Evolutionary conservation across 2,888 invertebrate genomes (phyloP), one percentile per base, ranked within the genome.

Genomic region (Psylliodes chrysocephalus): DNA sequence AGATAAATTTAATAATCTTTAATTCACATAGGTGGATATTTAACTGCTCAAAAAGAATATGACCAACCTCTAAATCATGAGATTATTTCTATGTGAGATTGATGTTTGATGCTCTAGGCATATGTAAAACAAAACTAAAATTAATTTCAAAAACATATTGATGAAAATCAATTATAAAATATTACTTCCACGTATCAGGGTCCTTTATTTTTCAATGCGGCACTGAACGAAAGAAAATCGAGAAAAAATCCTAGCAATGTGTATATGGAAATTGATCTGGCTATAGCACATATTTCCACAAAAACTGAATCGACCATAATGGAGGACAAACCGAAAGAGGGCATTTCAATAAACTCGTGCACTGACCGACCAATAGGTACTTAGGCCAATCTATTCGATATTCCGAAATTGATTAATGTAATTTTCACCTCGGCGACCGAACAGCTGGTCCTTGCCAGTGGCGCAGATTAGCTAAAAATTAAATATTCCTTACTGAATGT

Each of bases 401-500:
- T 49, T 38, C 49, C 14, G 49, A 57, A 57, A 57, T 57, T 49
- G 57, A 49, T 57, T 57, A 49, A 57, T 57, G 57, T 57, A 57
- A 57, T 57, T 57, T 49, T 49, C 47, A 38, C 49, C 40, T 28
- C 38, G 28, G 53, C 22, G 22, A 30, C 28, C n/a, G 18, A 17
- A 42, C 49, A 28, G 28, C 49, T 49, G 49, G 49, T 17, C 4
- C 28, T 30, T 15, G 15, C 15, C 49, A 25, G 22, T 5, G 46
- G 46, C 46, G 46, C 4, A 12, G 22, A 17, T n/a, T 40, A 7
- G n/a, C 3, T 40, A 12, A 5, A n/a, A n/a, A n/a, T n/a, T n/a
- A n/a, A n/a, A n/a, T n/a, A n/a, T n/a, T n/a, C n/a, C n/a, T n/a
- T n/a, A n/a, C n/a, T n/a, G n/a, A n/a, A n/a, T n/a, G n/a, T n/a